These are phyloP conservation scores for Kryptolebias ocellatus DNA, from an alignment of 2,797 vertebrate genomes.

Conservation along the genomic window DNA sequence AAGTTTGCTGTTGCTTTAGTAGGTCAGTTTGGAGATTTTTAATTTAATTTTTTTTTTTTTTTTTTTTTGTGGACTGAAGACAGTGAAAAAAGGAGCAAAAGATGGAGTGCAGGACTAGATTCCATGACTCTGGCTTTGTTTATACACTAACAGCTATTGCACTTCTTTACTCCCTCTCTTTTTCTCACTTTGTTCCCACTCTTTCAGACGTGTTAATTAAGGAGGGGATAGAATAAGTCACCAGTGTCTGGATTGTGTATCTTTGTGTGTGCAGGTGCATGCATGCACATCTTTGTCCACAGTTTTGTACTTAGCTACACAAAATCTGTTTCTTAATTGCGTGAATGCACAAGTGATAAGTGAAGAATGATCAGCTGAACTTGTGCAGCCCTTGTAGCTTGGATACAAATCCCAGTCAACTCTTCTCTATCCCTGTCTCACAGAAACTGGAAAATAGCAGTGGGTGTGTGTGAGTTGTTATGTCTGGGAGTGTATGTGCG, in stretches of 20 bases:
- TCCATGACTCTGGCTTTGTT: conserved; percentile 66
- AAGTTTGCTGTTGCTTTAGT: conserved; percentile 19
- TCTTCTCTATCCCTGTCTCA: conserved; percentile 32
- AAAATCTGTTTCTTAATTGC: background rate
- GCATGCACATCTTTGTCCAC: conserved; percentile 31
- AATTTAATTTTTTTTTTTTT: no score
- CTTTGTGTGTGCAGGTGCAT: conserved; percentile 38
- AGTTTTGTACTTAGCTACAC: background rate
- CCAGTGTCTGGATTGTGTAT: conserved; percentile 62
- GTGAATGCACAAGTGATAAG: conserved; percentile 21
- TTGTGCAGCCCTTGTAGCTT: conserved; percentile 25
- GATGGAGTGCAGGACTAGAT: conserved; percentile 41
- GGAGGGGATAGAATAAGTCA: conserved; percentile 76
- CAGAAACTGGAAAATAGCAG: conserved; percentile 29
- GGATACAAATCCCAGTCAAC: conserved; percentile 53
- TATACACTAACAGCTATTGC: conserved; percentile 77
- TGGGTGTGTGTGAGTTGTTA: conserved; percentile 9
- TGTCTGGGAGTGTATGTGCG: conserved; percentile 13
- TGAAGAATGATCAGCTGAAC: conserved; percentile 16
- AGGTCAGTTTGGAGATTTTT: conserved; percentile 45
- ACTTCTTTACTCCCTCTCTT: conserved; percentile 41
- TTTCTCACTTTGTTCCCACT: conserved; percentile 21
- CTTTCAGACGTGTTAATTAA: conserved; percentile 65
- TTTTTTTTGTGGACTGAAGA: background rate
- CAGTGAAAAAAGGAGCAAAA: conserved; percentile 5